Conservation (phyloP, 2,888 invertebrate species). For the Glyphotaelius pellucidus region DNA sequence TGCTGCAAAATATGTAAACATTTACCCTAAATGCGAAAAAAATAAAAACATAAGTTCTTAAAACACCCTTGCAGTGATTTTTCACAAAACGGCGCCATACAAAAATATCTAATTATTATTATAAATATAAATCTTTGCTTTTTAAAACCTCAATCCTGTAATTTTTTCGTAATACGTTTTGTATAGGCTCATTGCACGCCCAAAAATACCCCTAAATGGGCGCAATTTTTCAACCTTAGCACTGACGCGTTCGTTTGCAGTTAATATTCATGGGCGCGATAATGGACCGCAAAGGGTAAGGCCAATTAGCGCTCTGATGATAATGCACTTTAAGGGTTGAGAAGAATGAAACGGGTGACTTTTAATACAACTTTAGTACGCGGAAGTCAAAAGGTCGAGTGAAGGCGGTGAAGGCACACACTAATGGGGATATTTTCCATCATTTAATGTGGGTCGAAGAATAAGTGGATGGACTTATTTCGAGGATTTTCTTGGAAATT, state of each 20-base stretch:
- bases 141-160: not conserved
- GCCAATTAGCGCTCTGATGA: constrained; percentile 54
- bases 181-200: not conserved
- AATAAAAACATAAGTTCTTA: too few relatives aligned
- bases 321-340: constrained; percentile 49
- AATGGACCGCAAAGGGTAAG: constrained; percentile 46
- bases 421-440: not conserved
- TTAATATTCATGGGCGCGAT: constrained; percentile 49
- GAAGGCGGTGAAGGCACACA: not conserved
- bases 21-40: too few relatives aligned
- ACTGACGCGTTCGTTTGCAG: constrained; percentile 28
- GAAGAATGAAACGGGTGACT: constrained; percentile 40
- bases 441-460: not conserved
- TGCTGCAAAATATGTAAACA: too few relatives aligned
- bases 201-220: constrained; percentile 1
- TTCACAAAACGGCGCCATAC: too few relatives aligned
- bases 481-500: not conserved
- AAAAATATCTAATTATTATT: too few relatives aligned
- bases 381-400: constrained; percentile 6
- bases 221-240: constrained; percentile 34
- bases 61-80: too few relatives aligned
- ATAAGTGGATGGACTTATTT: not conserved
- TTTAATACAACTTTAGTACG: constrained; percentile 29
- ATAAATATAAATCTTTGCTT: too few relatives aligned
- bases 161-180: not conserved